Percentiles rank a stretch among this genome's conserved stretches.
Evolutionary conservation across 2,113 vertebrate genomes (phyloP).

Genomic region (Sinocyclocheilus rhinocerous): DNA sequence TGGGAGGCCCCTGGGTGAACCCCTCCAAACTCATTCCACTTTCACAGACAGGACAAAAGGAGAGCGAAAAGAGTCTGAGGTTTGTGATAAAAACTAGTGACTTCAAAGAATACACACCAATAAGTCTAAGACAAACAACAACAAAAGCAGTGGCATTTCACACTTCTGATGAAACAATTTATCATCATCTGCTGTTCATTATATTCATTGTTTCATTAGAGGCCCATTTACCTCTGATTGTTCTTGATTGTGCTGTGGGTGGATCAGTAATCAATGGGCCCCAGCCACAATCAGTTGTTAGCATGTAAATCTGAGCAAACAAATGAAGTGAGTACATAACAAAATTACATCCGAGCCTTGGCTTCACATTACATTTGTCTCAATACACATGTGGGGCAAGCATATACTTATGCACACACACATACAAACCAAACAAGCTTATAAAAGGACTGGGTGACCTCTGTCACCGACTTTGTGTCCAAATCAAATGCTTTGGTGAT

Average conservation of each 20-base stretch:
- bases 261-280: constrained; percentile 29
- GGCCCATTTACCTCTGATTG: constrained; percentile 6
- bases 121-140: too few species aligned
- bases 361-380: constrained; percentile 20
- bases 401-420: constrained; percentile 5
- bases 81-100: not conserved
- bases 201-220: constrained; percentile 22
- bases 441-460: constrained; percentile 54
- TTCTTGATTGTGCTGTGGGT: constrained; percentile 27
- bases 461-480: constrained; percentile 42
- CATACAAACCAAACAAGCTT: not conserved
- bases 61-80: not conserved
- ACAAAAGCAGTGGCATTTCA: not conserved
- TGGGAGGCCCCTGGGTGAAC: constrained; percentile 41
- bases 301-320: constrained; percentile 38
- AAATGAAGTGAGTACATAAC: constrained; percentile 30
- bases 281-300: constrained; percentile 17
- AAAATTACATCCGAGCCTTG: not conserved
- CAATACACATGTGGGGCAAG: not conserved
- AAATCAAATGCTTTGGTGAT: constrained; percentile 46
- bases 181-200: constrained; percentile 27
- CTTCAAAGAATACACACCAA: not conserved
- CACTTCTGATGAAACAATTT: constrained; percentile 23
- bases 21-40: constrained; percentile 33
- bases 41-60: not conserved